Evolutionary conservation across 2,113 vertebrate species (phyloP).

Genomic region (Apeltes quadracus): DNA sequence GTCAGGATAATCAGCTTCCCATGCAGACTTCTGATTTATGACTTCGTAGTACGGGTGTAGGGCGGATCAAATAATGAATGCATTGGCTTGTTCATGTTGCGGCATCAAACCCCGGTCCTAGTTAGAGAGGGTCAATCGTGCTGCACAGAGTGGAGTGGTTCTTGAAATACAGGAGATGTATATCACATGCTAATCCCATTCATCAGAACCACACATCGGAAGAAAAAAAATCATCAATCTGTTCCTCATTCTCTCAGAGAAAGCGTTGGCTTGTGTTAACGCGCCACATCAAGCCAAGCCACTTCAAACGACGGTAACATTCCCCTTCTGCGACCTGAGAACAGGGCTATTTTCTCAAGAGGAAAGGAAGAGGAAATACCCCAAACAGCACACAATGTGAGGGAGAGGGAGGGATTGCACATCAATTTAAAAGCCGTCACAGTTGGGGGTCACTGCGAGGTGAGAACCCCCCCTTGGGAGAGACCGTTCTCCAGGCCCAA

Average conservation of each 20-base stretch:
- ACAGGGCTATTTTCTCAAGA: conserved; percentile 42
- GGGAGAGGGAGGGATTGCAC: conserved; percentile 54
- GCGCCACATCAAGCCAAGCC: conserved; percentile 21
- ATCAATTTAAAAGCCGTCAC: conserved; percentile 68
- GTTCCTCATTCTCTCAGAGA: conserved; percentile 12
- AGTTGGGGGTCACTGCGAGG: conserved; percentile 68
- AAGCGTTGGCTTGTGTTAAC: conserved; percentile 20
- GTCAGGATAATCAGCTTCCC: conserved; percentile 86
- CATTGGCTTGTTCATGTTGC: conserved; percentile 84
- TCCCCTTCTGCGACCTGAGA: conserved; percentile 38
- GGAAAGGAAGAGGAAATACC: conserved; percentile 66
- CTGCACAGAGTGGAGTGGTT: not conserved
- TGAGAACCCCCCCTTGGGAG: conserved; percentile 53
- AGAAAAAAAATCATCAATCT: not conserved
- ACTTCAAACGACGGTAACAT: conserved; percentile 51
- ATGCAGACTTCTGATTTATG: conserved; percentile 86
- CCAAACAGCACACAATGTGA: conserved; percentile 68
- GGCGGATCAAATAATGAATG: conserved; percentile 88
- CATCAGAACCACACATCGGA: not conserved
- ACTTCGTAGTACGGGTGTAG: conserved; percentile 85
- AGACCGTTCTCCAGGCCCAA: conserved; percentile 22
- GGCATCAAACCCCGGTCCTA: conserved; percentile 26
- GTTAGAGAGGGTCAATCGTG: not conserved
- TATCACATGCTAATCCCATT: not conserved
- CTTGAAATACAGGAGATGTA: not conserved